Evolutionary conservation across 2,888 invertebrate species (phyloP).

Genomic region (Cylindroiulus punctatus): DNA sequence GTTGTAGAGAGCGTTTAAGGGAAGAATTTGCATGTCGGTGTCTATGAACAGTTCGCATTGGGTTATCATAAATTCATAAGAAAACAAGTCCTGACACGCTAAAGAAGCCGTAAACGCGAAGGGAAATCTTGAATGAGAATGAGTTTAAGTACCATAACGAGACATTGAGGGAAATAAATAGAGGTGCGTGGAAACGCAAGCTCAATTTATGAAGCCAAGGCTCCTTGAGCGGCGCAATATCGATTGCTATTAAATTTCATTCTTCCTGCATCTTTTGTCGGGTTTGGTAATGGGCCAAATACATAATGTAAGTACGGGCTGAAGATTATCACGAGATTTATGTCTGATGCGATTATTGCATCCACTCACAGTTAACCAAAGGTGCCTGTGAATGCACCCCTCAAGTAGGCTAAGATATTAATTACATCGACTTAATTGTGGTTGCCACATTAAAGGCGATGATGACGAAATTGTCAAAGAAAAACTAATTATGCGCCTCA

Average conservation of each 20-base stretch:
- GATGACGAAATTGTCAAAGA: neutral
- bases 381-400: neutral
- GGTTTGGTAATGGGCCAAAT: constrained; percentile 8
- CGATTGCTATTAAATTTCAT: constrained; percentile 18
- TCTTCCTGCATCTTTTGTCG: constrained; percentile 18
- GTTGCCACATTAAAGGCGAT: neutral
- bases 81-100: neutral
- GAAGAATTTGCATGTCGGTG: neutral
- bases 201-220: neutral
- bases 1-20: too few relatives aligned
- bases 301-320: constrained; percentile 18
- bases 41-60: neutral
- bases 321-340: constrained; percentile 4
- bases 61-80: constrained; percentile 10
- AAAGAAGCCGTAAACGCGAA: neutral
- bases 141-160: constrained; percentile 9
- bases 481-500: neutral
- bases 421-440: constrained; percentile 18
- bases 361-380: constrained; percentile 18
- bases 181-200: neutral
- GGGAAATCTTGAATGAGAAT: constrained; percentile 7
- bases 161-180: constrained; percentile 18
- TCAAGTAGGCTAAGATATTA: neutral
- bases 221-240: constrained; percentile 1
- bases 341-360: constrained; percentile 18